Base-by-base conservation (phyloP, 2,113 vertebrate genomes). In the Sisor rabdophorus region DNA sequence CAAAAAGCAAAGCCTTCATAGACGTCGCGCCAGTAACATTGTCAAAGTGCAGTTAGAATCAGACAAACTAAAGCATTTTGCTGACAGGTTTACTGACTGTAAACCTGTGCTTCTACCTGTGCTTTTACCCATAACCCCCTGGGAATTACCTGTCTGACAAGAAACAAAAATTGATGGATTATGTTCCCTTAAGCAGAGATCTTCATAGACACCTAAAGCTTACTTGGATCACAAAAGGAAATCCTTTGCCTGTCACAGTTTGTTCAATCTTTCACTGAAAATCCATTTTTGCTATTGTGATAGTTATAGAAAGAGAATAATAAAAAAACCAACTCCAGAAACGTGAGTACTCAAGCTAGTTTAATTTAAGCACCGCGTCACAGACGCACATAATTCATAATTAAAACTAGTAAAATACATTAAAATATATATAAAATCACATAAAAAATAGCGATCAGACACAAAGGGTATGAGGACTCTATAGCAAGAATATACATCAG, bases 41-140 rank as follows among this genome's bases (percentile, higher is more conserved):
- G 36, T 44, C 68, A 56, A 79, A 67, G 70, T n/a, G n/a, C 85
- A 87, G 87, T 85, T 71, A 15, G 28, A 44, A 44, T 44, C 40
- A 77, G 81, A 82, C 64, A 55, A 79, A 40, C 71, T 17, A 70
- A 48, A 19, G 11, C 30, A 76, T 26, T 50, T 36, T 20, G 70
- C 44, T 67, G 64, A 53, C 48, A 76, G 59, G 71, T 78, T 75
- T 81, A 71, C 61, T 9, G 50, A 54, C 48, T n/a, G n/a, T n/a
- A n/a, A n/a, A n/a, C n/a, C n/a, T n/a, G n/a, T n/a, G n/a, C n/a
- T 40, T 2, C 60, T 55, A 48, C 55, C 32, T 17, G 48, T 17
- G 30, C 5, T 55, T 3, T 52, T 63, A 26, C 55, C n/a, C 20
- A 17, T 60, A 28, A 16, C 53, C 28, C 59, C 28, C 30, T 60